Evolutionary conservation across 2,888 invertebrate species (phyloP), one percentile per base, ranked within the genome.

Genomic region (Eupithecia vulgata): DNA sequence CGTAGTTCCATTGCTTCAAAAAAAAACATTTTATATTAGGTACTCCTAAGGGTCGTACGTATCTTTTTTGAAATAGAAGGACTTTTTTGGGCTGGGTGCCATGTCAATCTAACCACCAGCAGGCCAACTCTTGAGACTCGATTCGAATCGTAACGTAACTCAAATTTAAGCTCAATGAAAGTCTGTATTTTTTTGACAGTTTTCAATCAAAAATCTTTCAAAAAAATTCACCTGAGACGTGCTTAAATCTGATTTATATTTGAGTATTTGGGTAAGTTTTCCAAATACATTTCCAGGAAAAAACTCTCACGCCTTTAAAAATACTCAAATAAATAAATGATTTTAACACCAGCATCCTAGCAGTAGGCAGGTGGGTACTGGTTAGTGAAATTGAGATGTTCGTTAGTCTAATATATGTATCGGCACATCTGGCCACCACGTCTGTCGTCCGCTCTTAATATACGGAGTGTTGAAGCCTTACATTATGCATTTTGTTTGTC

Each of bases 341-440:
- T 70, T 68, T 70, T 42, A 73, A 72, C 75, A 73, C 70, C 70
- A 66, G 78, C 62, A 59, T 68, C 61, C 48, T 52, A 62, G 21
- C 52, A 52, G 21, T 57, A 48, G 17, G 52, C 65, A 35, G 65
- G 66, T 79, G 88, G 90, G 80, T 86, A 81, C 84, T 82, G 87
- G 90, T 81, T 86, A 81, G 84, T 82, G 87, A 87, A 90, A 90
- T 90, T 90, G 90, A 90, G 90, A 89, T 90, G 90, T 90, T 90
- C 90, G 90, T 90, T 90, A 90, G 87, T 82, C 82, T 90, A 90
- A 90, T 90, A 85, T 89, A 90, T 90, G 90, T 90, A 90, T 90
- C 90, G 84, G 81, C 85, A 84, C 87, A 88, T 75, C 90, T 81
- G 79, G 70, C 80, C 84, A 78, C 88, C 89, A 84, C 73, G 89